These are phyloP conservation scores for Scaptomyza graminum DNA, from an alignment of 1,140 invertebrate genomes.

Conservation along the genomic window DNA sequence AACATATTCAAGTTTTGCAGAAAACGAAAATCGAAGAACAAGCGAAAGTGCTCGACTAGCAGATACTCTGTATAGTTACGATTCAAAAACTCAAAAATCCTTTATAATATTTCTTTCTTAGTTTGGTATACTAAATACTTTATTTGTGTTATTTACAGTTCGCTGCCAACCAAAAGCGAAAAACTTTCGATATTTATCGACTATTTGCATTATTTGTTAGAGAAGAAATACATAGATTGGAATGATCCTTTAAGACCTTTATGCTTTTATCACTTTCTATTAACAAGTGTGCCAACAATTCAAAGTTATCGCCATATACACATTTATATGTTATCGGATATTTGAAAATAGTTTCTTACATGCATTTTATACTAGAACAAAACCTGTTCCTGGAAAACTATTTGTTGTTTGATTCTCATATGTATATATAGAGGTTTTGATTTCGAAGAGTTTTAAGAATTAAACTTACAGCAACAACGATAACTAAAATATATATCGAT, in stretches of 20 bases:
- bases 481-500: too few species aligned
- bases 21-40: not conserved
- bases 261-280: conserved; percentile 35
- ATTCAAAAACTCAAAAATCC: conserved; percentile 6
- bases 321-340: conserved; percentile 7
- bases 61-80: conserved; percentile 13
- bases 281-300: conserved; percentile 52
- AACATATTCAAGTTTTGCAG: conserved; percentile 30
- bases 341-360: conserved; percentile 14
- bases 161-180: conserved; percentile 53
- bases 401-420: conserved; percentile 45
- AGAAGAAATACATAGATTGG: conserved; percentile 29
- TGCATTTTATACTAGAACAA: conserved; percentile 23
- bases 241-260: conserved; percentile 21
- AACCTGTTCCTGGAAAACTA: conserved; percentile 38
- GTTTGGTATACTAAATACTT: conserved; percentile 20
- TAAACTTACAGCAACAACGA: conserved; percentile 42
- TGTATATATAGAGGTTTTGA: conserved; percentile 9
- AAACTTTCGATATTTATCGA: conserved; percentile 37
- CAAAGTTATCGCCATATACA: conserved; percentile 29
- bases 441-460: conserved; percentile 20
- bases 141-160: conserved; percentile 58
- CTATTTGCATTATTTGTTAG: conserved; percentile 18
- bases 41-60: conserved; percentile 14
- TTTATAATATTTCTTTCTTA: conserved; percentile 10